Percentiles rank a stretch among this genome's conserved stretches.
These are phyloP conservation scores for Shargacucullia verbasci DNA, from an alignment of 2,888 invertebrate genomes.

Conservation along the genomic window DNA sequence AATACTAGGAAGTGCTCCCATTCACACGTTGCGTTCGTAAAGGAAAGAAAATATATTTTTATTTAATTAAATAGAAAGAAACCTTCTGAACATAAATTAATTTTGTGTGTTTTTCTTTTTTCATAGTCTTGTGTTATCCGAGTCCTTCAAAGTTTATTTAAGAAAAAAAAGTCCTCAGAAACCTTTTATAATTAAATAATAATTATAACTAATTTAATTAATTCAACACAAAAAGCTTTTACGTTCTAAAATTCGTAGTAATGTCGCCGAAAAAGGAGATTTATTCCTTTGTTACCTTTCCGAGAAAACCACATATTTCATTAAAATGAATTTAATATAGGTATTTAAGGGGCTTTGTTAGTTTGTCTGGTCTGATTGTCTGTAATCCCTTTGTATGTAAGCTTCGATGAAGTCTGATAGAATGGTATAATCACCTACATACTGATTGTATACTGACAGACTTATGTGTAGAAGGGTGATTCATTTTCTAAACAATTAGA, in stretches of 20 bases:
- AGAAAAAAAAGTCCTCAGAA: conserved; percentile 3
- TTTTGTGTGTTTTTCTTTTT: conserved; percentile 9
- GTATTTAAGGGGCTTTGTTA: neutral
- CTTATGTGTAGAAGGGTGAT: no score
- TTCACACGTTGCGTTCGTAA: no score
- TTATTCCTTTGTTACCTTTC: conserved; percentile 9
- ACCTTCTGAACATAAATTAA: conserved; percentile 11
- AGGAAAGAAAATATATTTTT: no score
- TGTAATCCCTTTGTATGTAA: conserved; percentile 5
- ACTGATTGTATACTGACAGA: no score
- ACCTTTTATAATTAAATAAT: conserved; percentile 25
- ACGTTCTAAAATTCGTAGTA: conserved; percentile 7
- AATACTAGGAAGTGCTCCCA: no score
- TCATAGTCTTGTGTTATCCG: neutral
- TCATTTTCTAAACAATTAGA: no score
- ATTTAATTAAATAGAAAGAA: conserved; percentile 8
- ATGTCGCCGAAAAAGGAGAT: neutral
- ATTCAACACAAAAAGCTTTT: conserved; percentile 19
- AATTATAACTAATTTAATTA: conserved; percentile 19
- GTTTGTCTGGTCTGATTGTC: neutral
- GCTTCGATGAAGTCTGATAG: conserved; percentile 1
- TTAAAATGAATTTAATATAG: conserved; percentile 5
- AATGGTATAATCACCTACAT: neutral
- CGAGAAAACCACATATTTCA: conserved; percentile 2
- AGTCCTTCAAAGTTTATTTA: conserved; percentile 3